These are phyloP conservation scores for Nyctibius bracteatus DNA, from an alignment of 2,113 vertebrate genomes.

Conservation along the genomic window DNA sequence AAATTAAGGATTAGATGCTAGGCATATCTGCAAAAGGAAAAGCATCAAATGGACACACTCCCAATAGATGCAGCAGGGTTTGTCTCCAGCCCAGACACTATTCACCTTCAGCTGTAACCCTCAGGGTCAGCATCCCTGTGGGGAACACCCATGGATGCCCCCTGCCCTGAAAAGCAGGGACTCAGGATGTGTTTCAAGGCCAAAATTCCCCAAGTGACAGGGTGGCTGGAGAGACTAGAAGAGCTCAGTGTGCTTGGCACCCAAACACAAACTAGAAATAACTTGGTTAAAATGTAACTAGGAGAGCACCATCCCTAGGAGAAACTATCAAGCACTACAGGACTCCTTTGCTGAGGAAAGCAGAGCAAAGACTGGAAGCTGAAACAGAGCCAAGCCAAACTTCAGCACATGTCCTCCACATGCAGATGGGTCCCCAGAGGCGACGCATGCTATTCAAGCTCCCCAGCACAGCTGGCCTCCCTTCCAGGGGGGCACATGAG, in stretches of 20 bases:
- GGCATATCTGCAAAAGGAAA: background rate
- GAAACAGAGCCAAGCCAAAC: background rate
- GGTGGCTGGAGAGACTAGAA: background rate
- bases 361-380: background rate
- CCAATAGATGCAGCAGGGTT: background rate
- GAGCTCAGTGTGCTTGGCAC: fast-evolving
- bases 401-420: fast-evolving
- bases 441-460: fast-evolving
- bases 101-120: background rate
- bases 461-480: background rate
- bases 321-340: background rate
- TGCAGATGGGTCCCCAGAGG: background rate
- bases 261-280: background rate
- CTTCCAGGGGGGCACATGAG: background rate
- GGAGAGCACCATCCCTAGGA: background rate
- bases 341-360: background rate
- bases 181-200: background rate
- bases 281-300: background rate
- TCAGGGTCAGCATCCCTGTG: background rate
- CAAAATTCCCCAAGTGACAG: background rate
- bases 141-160: background rate
- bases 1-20: background rate
- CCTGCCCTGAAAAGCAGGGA: background rate
- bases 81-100: background rate
- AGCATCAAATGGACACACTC: background rate